phyloP scores from a whole-genome alignment of 2,113 vertebrate species.

The Mola mola region DNA sequence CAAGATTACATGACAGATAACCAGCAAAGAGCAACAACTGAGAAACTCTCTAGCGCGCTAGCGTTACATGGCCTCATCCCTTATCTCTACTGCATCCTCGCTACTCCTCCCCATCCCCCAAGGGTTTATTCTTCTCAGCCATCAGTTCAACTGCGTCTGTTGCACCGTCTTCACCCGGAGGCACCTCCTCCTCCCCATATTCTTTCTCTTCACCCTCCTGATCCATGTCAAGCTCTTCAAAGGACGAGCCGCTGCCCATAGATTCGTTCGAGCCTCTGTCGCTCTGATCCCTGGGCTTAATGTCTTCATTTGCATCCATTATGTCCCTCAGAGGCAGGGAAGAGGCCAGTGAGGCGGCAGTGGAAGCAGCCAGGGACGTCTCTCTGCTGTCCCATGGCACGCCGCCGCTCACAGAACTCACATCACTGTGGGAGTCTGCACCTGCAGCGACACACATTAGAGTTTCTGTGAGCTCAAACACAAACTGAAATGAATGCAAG shows the following conservation, averaged over 20 bases:
- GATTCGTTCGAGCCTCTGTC: constrained; percentile 89
- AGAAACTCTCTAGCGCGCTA: constrained; percentile 43
- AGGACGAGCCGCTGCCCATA: constrained; percentile 91
- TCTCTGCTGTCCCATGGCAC: constrained; percentile 88
- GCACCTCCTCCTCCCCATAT: constrained; percentile 16
- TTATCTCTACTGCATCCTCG: constrained; percentile 38
- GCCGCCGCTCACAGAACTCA: constrained; percentile 85
- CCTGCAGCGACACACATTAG: constrained; percentile 69
- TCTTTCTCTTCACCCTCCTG: constrained; percentile 51
- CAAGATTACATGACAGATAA: constrained; percentile 61
- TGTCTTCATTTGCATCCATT: constrained; percentile 76
- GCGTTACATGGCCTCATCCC: constrained; percentile 34
- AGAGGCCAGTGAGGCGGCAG: constrained; percentile 80
- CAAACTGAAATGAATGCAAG: too few relatives aligned
- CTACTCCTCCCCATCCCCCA: constrained; percentile 61
- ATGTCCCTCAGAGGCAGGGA: constrained; percentile 81
- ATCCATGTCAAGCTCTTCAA: constrained; percentile 95
- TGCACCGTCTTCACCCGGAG: constrained; percentile 33
- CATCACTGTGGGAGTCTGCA: constrained; percentile 81
- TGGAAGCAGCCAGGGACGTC: constrained; percentile 83
- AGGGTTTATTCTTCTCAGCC: constrained; percentile 45
- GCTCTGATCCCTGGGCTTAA: constrained; percentile 66
- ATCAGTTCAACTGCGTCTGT: constrained; percentile 42
- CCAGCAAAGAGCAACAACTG: constrained; percentile 49
- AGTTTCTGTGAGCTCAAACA: too few relatives aligned